Evolutionary conservation across 2,888 invertebrate genomes (phyloP), one percentile per base, ranked within the genome.

Genomic region (Campopleginae sp.): DNA sequence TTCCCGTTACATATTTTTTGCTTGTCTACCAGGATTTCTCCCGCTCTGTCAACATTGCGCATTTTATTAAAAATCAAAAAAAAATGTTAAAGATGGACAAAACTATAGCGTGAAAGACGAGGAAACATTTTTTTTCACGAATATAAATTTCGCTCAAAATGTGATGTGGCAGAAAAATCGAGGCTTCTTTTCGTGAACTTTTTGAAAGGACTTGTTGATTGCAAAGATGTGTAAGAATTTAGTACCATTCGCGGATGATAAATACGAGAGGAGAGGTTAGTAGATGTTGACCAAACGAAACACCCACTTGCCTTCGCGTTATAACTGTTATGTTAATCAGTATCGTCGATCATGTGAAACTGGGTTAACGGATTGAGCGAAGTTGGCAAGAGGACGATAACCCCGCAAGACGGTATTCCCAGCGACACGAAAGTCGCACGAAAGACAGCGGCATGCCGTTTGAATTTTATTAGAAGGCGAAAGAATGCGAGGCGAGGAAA

Each of bases 251-350:
- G n/a, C n/a, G n/a, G n/a, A 68, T 44, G 44, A 44, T 68, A 42
- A 17, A 46, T 38, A 10, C 19, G 8, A 44, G 44, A 17, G 44
- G 23, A 61, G 17, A 17, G 19, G 27, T 74, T 44, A 58, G 58
- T 72, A 51, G 12, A 58, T 46, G 58, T 80, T 54, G 44, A 42
- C 42, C 31, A 48, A 54, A 31, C 27, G 44, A 58, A 33, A 65
- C 17, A 63, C 19, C 63, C 31, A 65, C 61, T 63, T 65, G 75
- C 33, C 63, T 63, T 19, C 1, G 12, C 7, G 12, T 65, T 71
- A 76, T 86, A 88, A 91, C 91, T 88, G 91, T 90, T 91, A 91
- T 90, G 89, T 89, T 89, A 91, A 91, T 90, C 87, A 78, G 89
- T 83, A 88, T 90, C 89, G 86, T 88, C 88, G 87, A 87, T 85